These are phyloP conservation scores for Pseudopleuronectes americanus DNA, from an alignment of 2,797 vertebrate species.

Conservation along the genomic window DNA sequence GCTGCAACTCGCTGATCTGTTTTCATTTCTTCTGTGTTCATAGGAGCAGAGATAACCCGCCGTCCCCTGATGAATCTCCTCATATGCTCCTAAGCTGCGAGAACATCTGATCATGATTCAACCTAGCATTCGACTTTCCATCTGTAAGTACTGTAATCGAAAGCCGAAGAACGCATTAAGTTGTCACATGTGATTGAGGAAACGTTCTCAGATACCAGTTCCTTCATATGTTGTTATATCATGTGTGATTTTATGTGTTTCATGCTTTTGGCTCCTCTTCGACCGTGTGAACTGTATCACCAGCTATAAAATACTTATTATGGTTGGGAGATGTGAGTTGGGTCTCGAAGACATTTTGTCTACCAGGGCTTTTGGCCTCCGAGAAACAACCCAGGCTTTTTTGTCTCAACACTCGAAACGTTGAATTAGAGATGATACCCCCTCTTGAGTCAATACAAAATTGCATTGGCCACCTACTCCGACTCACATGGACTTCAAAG, in stretches of 20 bases:
- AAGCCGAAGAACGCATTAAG: not conserved
- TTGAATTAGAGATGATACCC: constrained; percentile 31
- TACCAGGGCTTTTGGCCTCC: not conserved
- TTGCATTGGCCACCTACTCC: constrained; percentile 25
- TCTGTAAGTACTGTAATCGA: constrained; percentile 3
- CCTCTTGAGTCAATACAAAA: constrained; percentile 28
- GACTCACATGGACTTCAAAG: constrained; percentile 42
- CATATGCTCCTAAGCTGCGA: not conserved
- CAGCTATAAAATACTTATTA: constrained; percentile 7
- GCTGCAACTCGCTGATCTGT: not conserved
- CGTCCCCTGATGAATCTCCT: not conserved
- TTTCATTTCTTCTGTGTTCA: not conserved
- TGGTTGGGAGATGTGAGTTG: not conserved
- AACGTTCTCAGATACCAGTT: not conserved
- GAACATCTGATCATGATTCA: constrained; percentile 16
- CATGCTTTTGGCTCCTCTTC: constrained; percentile 1
- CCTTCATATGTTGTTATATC: not conserved
- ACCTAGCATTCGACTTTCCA: not conserved
- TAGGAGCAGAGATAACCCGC: constrained; percentile 10
- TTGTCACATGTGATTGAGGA: constrained; percentile 11
- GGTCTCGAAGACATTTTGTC: constrained; percentile 10
- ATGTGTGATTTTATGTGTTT: not conserved
- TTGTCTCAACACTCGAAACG: constrained; percentile 24
- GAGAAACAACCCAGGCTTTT: not conserved
- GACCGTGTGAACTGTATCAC: not conserved